A percentile compares a stretch with the other conserved stretches of the same genome.
Conservation (phyloP, 2,797 vertebrate genomes). For the Ataeniobius toweri region DNA sequence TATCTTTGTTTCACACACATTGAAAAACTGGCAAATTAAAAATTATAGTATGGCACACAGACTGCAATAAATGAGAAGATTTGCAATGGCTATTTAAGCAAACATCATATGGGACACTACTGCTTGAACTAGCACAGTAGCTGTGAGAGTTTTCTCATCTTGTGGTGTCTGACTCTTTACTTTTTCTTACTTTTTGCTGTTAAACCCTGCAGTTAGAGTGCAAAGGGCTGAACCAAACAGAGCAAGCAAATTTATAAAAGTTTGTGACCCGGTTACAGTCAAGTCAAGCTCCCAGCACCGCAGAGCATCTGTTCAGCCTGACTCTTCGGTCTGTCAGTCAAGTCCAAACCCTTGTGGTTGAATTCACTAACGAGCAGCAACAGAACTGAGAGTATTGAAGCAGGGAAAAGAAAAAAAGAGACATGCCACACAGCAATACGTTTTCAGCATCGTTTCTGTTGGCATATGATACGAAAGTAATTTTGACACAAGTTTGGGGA, state of each 20-base stretch:
- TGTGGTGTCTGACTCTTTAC: background rate
- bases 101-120: background rate
- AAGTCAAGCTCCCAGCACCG: background rate
- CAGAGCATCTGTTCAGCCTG: background rate
- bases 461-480: background rate
- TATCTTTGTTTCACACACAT: conserved; percentile 1
- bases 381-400: conserved; percentile 1
- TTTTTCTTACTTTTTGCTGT: background rate
- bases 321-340: background rate
- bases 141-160: background rate
- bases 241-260: background rate
- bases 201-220: conserved; percentile 9
- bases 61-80: background rate
- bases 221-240: background rate
- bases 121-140: background rate
- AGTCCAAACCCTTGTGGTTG: conserved; percentile 2
- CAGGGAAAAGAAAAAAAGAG: conserved; percentile 7
- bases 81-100: background rate
- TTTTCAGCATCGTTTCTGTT: conserved; percentile 7
- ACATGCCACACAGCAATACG: background rate
- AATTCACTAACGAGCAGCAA: background rate
- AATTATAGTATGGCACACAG: background rate
- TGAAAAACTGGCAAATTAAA: background rate
- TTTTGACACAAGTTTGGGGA: background rate
- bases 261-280: conserved; percentile 1